phyloP scores from a whole-genome alignment of 2,113 vertebrate species.

The Gavialis gangeticus region DNA sequence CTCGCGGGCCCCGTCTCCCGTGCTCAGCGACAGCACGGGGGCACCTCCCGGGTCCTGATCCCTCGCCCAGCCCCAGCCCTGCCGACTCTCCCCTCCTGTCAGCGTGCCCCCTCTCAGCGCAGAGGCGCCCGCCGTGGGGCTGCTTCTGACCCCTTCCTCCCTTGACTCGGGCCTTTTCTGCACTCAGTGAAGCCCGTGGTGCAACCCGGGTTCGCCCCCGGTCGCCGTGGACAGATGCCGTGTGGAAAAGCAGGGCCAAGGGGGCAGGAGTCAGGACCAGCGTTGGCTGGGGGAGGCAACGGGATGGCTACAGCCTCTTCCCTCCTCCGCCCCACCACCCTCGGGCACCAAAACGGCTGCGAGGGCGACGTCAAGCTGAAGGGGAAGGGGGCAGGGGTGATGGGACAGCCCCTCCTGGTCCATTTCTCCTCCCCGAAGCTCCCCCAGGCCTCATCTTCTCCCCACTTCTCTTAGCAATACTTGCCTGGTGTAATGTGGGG shows the following conservation, averaged over 20 bases:
- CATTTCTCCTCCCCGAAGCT: not conserved
- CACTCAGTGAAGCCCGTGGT: slow-evolving; percentile 77
- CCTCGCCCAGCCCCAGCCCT: not conserved
- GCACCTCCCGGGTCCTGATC: not conserved
- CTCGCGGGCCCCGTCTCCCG: not conserved
- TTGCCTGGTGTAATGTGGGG: not conserved
- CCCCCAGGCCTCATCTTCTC: not conserved
- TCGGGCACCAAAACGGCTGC: not conserved
- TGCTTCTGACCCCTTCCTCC: slow-evolving; percentile 6
- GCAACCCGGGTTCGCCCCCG: slow-evolving; percentile 63
- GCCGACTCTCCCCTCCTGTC: fast-evolving
- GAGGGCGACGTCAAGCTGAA: not conserved
- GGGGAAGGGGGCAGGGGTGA: not conserved
- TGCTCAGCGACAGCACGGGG: not conserved
- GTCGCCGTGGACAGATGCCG: slow-evolving; percentile 69
- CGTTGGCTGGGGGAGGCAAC: not conserved
- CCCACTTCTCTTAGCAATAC: not conserved
- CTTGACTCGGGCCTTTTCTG: not conserved
- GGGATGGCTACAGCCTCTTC: not conserved
- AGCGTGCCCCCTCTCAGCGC: not conserved
- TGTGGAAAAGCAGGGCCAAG: not conserved
- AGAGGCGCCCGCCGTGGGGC: not conserved
- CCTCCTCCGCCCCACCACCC: not conserved
- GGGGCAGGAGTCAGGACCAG: not conserved
- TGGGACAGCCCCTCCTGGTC: too few species aligned